A percentile compares a stretch with the other conserved stretches of the same genome.
Evolutionary conservation across 2,113 vertebrate genomes (phyloP).

Genomic region (Microcebus jonahi): DNA sequence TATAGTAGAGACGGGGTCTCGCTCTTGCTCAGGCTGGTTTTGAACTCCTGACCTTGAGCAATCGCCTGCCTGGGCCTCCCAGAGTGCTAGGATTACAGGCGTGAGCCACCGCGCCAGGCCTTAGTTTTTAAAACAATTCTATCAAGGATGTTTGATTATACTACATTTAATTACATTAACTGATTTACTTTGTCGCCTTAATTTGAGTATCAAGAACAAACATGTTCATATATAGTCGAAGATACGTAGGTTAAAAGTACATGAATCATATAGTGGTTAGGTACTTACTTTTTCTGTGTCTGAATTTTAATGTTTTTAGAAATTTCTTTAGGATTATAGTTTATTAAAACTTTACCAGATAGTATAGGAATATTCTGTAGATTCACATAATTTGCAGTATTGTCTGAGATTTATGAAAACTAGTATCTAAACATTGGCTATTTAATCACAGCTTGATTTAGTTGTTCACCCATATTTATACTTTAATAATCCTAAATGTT

Average conservation of each 20-base stretch:
- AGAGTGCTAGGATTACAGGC: no score
- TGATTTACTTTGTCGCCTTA: neutral
- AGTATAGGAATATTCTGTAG: neutral
- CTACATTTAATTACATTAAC: neutral
- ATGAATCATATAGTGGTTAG: neutral
- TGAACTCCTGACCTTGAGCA: no score
- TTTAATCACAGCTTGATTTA: neutral
- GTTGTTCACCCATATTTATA: neutral
- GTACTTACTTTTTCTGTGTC: neutral
- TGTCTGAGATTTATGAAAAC: neutral
- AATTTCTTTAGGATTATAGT: neutral
- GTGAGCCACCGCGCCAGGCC: no score
- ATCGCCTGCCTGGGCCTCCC: no score
- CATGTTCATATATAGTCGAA: neutral
- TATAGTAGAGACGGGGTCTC: no score
- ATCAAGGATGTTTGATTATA: no score
- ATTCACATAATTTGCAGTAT: neutral
- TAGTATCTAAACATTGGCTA: neutral
- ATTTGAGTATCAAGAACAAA: neutral
- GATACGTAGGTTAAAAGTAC: neutral
- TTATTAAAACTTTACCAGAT: neutral
- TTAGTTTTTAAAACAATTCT: neutral
- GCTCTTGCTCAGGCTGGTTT: no score
- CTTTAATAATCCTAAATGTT: neutral
- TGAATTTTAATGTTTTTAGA: slow-evolving; percentile 9